These are phyloP conservation scores for Podilymbus podiceps DNA, from an alignment of 2,113 vertebrate genomes.

Conservation along the genomic window DNA sequence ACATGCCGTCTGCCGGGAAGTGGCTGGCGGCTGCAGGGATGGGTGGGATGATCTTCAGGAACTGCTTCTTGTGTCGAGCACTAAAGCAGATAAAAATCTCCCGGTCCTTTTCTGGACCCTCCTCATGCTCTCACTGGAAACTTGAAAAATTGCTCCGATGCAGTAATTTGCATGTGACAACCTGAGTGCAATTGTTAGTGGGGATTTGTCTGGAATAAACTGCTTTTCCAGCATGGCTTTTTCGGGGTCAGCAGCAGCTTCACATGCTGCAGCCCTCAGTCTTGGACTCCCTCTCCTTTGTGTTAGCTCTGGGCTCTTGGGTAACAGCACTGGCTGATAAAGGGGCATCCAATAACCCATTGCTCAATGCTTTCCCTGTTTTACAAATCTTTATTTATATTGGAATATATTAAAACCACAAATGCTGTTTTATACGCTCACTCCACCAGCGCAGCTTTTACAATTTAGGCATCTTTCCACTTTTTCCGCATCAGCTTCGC, in stretches of 20 bases:
- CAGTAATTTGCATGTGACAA: accelerated
- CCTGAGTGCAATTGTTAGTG: accelerated
- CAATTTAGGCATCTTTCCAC: neutral
- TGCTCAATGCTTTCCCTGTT: neutral
- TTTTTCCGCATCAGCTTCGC: neutral
- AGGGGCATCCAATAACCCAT: neutral
- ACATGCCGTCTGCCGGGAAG: accelerated
- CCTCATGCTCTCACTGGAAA: accelerated
- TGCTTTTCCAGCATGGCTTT: neutral
- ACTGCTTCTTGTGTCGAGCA: accelerated
- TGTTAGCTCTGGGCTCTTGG: neutral
- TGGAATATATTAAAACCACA: neutral
- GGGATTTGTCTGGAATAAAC: neutral
- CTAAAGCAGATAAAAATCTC: neutral
- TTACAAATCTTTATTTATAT: neutral
- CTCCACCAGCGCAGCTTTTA: neutral
- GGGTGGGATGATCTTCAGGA: neutral
- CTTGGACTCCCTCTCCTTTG: neutral
- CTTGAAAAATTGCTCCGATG: accelerated
- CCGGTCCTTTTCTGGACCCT: neutral
- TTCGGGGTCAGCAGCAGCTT: accelerated
- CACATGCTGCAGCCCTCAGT: accelerated
- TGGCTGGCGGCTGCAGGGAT: neutral
- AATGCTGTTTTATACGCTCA: neutral
- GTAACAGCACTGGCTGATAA: accelerated